Percentiles rank a stretch among this genome's conserved stretches.
phyloP scores from a whole-genome alignment of 1,140 invertebrate genomes.

The Musca domestica region DNA sequence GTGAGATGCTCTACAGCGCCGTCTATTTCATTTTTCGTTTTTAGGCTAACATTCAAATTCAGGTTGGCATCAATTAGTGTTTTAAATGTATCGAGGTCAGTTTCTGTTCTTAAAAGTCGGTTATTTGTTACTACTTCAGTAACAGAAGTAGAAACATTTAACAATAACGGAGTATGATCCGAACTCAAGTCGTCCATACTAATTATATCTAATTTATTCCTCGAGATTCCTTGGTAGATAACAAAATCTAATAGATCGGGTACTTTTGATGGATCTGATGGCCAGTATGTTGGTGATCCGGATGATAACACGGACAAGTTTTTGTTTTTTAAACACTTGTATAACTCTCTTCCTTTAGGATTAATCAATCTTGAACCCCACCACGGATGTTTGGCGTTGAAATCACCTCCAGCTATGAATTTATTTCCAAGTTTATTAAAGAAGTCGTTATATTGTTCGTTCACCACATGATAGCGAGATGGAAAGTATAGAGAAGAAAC shows the following conservation, averaged over 20 bases:
- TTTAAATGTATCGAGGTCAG: too few relatives aligned
- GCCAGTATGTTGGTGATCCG: slow-evolving; percentile 17
- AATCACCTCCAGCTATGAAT: too few relatives aligned
- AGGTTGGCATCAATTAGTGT: too few relatives aligned
- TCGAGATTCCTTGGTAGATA: not conserved
- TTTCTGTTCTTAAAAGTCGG: not conserved
- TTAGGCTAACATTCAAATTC: too few relatives aligned
- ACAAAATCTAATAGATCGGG: slow-evolving; percentile 15
- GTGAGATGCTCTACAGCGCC: too few relatives aligned
- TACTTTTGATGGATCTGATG: slow-evolving; percentile 10
- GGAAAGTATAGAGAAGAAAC: not conserved
- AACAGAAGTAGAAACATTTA: too few relatives aligned
- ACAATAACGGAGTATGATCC: too few relatives aligned
- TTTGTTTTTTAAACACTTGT: not conserved
- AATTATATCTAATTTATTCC: not conserved
- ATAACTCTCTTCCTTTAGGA: not conserved
- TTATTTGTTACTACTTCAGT: not conserved
- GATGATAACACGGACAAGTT: slow-evolving; percentile 5
- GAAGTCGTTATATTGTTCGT: not conserved
- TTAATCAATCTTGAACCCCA: not conserved
- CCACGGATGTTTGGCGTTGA: not conserved
- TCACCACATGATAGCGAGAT: not conserved
- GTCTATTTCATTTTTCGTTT: too few relatives aligned
- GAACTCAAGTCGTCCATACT: not conserved
- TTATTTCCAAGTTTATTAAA: too few relatives aligned